Evolutionary conservation across 2,797 vertebrate genomes (phyloP).

Genomic region (Pseudochirops cupreus): DNA sequence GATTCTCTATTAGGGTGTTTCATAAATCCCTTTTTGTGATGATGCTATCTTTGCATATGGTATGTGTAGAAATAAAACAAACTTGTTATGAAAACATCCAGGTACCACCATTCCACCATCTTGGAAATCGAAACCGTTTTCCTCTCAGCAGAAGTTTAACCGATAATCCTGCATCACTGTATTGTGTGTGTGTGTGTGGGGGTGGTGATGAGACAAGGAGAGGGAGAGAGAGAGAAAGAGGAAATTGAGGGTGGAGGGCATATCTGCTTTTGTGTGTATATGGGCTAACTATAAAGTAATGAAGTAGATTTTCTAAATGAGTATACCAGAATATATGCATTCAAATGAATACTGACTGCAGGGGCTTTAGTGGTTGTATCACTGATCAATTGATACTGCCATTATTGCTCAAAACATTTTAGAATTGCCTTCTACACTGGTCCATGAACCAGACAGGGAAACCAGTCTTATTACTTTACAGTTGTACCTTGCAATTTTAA

Average conservation of each 20-base stretch:
- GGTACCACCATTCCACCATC: neutral
- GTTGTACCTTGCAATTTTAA: neutral
- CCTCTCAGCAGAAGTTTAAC: conserved; percentile 58
- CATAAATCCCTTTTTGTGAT: conserved; percentile 43
- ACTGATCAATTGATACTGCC: conserved; percentile 22
- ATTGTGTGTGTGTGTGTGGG: neutral
- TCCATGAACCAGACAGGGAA: conserved; percentile 32
- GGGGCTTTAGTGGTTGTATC: conserved; percentile 3
- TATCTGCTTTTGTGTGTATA: conserved; percentile 37
- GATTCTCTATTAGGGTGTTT: conserved; percentile 67
- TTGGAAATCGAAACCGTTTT: conserved; percentile 50
- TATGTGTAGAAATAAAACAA: conserved; percentile 45
- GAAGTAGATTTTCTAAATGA: conserved; percentile 31
- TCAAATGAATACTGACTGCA: conserved; percentile 54
- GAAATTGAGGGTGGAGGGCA: conserved; percentile 46
- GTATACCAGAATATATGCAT: conserved; percentile 36
- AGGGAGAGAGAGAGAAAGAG: neutral
- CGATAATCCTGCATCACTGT: conserved; percentile 39
- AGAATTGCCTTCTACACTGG: conserved; percentile 31
- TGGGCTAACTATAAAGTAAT: neutral
- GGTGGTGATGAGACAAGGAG: neutral
- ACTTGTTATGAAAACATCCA: conserved; percentile 31
- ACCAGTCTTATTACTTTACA: conserved; percentile 45
- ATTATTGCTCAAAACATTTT: conserved; percentile 52
- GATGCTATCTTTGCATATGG: conserved; percentile 60